Evolutionary conservation across 1,140 invertebrate genomes (phyloP), one percentile per base, ranked within the genome.

Genomic region (Drosophila kepulauana): DNA sequence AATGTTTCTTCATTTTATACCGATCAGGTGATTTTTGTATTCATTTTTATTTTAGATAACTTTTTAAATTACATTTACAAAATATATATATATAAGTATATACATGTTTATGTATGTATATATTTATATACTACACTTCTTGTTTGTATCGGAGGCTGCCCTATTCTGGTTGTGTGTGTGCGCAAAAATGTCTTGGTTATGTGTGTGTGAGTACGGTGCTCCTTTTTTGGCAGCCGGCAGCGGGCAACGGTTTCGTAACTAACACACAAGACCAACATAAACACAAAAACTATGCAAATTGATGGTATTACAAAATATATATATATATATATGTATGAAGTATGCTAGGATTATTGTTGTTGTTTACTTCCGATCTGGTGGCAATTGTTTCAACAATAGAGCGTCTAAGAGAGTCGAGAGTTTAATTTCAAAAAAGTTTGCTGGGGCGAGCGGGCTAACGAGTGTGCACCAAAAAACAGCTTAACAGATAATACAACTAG

Each of bases 401-500:
- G 2, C 64, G 52, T 10, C 45, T 51, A 33, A 54, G 46, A 56
- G 30, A 43, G 35, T 3, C 41, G 41, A 43, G 38, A 56, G 57
- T 64, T 82, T 66, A 82, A 35, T 45, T 82, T 67, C 65, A 66
- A 49, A 38, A 38, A 38, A 38, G 35, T 45, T 49, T 65, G 62
- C 70, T 58, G 25, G 48, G 65, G 20, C 35, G 8, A 38, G 6
- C 20, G 20, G 20, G 3, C 20, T 38, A 7, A 6, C 30, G 30
- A 33, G 30, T 8, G 6, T 33, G 35, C 35, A 38, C 35, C 35
- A 38, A 38, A 38, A 33, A 65, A 65, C 66, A 82, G 76, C 71
- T 79, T 64, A 79, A 82, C 82, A 82, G 79, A 74, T 73, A 81
- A 81, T 64, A 78, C 62, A 78, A 86, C 70, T 81, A 68, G 68